These are phyloP conservation scores for Andricus grossulariae DNA, from an alignment of 1,140 invertebrate species.

Conservation along the genomic window DNA sequence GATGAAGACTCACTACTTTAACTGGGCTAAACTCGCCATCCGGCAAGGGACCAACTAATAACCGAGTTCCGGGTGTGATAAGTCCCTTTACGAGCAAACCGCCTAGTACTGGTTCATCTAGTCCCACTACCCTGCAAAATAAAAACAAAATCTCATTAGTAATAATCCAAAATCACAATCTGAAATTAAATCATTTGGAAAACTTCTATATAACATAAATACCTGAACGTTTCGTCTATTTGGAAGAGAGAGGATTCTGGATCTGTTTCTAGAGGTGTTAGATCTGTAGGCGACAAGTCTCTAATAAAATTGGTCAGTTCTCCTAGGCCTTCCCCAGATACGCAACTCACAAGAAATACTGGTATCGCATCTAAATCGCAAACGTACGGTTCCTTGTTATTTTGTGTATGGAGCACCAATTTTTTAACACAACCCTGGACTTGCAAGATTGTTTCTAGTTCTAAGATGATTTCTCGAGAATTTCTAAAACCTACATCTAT, in stretches of 20 bases:
- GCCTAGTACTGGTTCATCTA: slow-evolving; percentile 88
- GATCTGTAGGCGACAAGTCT: slow-evolving; percentile 65
- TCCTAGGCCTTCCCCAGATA: slow-evolving; percentile 90
- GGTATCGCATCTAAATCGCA: slow-evolving; percentile 84
- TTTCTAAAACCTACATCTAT: slow-evolving; percentile 83
- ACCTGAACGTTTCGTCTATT: slow-evolving; percentile 93
- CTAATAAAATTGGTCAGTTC: slow-evolving; percentile 85
- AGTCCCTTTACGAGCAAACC: slow-evolving; percentile 91
- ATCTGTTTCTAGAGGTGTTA: slow-evolving; percentile 59
- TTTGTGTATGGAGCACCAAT: slow-evolving; percentile 81
- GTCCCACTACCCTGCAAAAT: slow-evolving; percentile 79
- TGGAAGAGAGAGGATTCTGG: slow-evolving; percentile 89
- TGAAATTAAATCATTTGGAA: no score
- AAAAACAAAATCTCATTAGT: slow-evolving; percentile 29
- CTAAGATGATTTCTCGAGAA: slow-evolving; percentile 76
- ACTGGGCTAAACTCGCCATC: slow-evolving; percentile 89
- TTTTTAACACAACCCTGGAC: slow-evolving; percentile 82
- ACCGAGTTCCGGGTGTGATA: slow-evolving; percentile 87
- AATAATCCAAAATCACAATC: background rate
- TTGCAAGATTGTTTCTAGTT: slow-evolving; percentile 81
- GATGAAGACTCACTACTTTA: slow-evolving; percentile 88
- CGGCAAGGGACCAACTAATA: slow-evolving; percentile 90
- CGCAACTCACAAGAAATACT: slow-evolving; percentile 96
- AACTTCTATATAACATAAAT: slow-evolving; percentile 22
- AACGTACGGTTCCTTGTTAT: slow-evolving; percentile 83